Base-by-base conservation (phyloP, 2,113 vertebrate genomes). In the Ceyx cyanopectus region DNA sequence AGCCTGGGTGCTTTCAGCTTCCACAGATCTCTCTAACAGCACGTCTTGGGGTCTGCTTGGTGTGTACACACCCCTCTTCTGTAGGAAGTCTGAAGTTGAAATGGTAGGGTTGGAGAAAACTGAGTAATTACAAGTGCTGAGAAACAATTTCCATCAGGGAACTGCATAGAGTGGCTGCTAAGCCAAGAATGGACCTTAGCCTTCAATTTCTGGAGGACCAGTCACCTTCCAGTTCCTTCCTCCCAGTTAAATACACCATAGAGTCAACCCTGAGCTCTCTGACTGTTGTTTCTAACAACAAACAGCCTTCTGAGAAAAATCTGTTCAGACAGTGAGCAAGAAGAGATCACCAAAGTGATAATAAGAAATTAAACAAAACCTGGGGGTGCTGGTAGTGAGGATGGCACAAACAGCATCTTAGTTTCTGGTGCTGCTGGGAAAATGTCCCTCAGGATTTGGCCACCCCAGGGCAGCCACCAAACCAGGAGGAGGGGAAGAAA, bases 1-100 rank as follows among this genome's bases (percentile, higher is more conserved):
- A 85, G 19, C 29, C 60, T 14, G 11, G 43, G 9, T 17, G 8
- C 13, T 78, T 70, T 51, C 43, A 54, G 30, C 29, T 65, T 46
- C 32, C 32, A 78, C 58, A 78, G 15, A 70, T 54, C 16, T 37
- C 27, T 51, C 63, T 37, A 74, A 48, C 18, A 74, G n/a, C 26
- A 21, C 2, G 8, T 0, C 0, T 23, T 74, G 45, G 65, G 29
- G 12, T 61, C n/a, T 66, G 16, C 2, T 51, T 66, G 54, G 23
- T 62, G 22, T 56, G 14, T 30, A 45, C 21, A 23, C 45, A 14
- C 15, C 21, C 6, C 24, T 83, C 26, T 66, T 91, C 30, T 70
- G 20, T 50, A 70, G 43, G 12, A 84, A 62, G 30, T 29, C 30
- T 41, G 3, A 92, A 66, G 14, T 34, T 2, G 2, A 32, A 83